Percentiles rank a stretch among this genome's conserved stretches.
phyloP scores from a whole-genome alignment of 2,113 vertebrate genomes.

The Microtus pennsylvanicus region DNA sequence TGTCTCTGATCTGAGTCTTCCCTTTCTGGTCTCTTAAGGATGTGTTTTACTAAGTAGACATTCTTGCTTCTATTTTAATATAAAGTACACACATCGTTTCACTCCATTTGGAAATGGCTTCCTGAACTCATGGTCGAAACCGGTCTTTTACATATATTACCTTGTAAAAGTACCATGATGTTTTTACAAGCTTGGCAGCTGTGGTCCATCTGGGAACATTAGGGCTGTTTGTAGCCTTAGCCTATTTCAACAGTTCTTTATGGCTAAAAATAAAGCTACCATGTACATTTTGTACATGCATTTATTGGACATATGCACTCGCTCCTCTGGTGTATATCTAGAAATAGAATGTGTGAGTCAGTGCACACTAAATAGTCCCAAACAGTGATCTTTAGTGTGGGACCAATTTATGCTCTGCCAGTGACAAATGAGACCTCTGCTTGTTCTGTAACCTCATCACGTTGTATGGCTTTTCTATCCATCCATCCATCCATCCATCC shows the following conservation, averaged over 20 bases:
- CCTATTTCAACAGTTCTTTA: not conserved
- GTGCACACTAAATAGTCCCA: not conserved
- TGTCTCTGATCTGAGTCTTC: not conserved
- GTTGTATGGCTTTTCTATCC: not conserved
- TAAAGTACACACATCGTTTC: slow-evolving; percentile 18
- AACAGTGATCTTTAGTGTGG: not conserved
- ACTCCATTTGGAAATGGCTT: slow-evolving; percentile 28
- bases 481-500: not conserved
- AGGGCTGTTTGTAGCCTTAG: slow-evolving; percentile 16
- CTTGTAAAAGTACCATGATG: not conserved
- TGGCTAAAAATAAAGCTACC: slow-evolving; percentile 1
- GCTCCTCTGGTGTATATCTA: not conserved
- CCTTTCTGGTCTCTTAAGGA: not conserved
- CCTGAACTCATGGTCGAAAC: not conserved
- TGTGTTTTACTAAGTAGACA: slow-evolving; percentile 11
- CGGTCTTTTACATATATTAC: not conserved
- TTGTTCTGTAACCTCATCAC: not conserved
- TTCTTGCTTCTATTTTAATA: slow-evolving; percentile 46
- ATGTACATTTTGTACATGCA: not conserved
- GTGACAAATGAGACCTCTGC: not conserved
- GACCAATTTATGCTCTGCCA: not conserved
- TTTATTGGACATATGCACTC: not conserved
- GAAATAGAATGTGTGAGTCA: not conserved
- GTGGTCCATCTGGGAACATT: not conserved
- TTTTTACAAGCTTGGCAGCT: not conserved